phyloP scores from a whole-genome alignment of 2,797 vertebrate genomes.

The Falco rusticolus region DNA sequence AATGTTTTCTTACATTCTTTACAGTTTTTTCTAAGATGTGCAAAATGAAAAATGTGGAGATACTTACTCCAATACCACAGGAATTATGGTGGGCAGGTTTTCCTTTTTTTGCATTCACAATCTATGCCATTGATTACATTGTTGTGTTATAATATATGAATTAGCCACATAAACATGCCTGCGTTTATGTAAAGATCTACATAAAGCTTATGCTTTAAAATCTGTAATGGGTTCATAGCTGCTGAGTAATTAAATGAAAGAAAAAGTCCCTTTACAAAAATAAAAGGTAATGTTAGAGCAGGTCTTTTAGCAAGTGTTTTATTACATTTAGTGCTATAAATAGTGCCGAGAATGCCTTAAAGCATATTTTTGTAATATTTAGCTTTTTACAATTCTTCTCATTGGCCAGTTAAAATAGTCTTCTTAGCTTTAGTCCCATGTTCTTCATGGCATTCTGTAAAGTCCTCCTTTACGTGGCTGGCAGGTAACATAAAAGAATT shows the following conservation, averaged over 20 bases:
- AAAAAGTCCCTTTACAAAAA: background rate
- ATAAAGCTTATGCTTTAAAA: background rate
- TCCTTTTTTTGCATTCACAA: background rate
- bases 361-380: background rate
- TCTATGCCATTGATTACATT: accelerated
- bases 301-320: background rate
- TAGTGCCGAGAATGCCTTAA: background rate
- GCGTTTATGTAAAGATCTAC: background rate
- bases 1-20: constrained; percentile 59
- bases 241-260: background rate
- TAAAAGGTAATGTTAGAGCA: background rate
- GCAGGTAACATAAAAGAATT: background rate
- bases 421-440: background rate
- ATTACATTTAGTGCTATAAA: background rate
- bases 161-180: background rate
- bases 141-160: background rate
- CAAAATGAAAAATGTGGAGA: background rate
- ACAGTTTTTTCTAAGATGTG: background rate
- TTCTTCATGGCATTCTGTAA: background rate
- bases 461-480: background rate
- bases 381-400: background rate
- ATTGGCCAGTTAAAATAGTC: background rate
- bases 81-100: background rate
- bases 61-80: background rate
- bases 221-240: background rate